phyloP scores from a whole-genome alignment of 2,888 invertebrate species.

The Metalampra italica region DNA sequence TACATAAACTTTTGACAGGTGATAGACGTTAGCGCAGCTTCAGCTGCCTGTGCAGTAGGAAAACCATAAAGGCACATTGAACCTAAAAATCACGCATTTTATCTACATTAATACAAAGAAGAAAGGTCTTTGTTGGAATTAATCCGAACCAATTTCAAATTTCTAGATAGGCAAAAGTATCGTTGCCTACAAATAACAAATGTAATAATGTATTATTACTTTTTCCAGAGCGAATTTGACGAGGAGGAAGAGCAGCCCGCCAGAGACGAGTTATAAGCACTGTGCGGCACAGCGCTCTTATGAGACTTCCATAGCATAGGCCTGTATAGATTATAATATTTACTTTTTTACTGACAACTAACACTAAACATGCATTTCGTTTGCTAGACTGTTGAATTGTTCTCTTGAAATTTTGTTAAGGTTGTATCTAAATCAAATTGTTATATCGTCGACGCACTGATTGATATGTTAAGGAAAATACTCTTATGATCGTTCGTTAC shows the following conservation, averaged over 20 bases:
- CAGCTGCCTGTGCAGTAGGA: too few species aligned
- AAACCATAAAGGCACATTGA: too few species aligned
- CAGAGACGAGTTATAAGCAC: conserved; percentile 88
- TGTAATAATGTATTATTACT: conserved; percentile 8
- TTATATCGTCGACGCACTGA: conserved; percentile 13
- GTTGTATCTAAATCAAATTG: conserved; percentile 28
- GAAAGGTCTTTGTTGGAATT: too few species aligned
- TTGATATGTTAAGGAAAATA: conserved; percentile 46
- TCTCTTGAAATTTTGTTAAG: conserved; percentile 44
- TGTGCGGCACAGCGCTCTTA: conserved; percentile 34
- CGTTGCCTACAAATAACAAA: too few species aligned
- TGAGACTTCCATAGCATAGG: conserved; percentile 70
- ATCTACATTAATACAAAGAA: too few species aligned
- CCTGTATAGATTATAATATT: conserved; percentile 65
- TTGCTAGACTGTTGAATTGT: conserved; percentile 54
- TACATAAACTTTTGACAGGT: too few species aligned
- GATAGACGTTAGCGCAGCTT: too few species aligned
- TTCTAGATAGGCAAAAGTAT: too few species aligned
- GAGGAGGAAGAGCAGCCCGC: conserved; percentile 86
- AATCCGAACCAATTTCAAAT: too few species aligned
- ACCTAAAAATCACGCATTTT: too few species aligned
- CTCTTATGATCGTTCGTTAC: conserved; percentile 21
- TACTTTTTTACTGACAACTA: conserved; percentile 54
- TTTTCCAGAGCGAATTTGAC: conserved; percentile 76
- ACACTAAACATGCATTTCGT: conserved; percentile 52